Base-by-base conservation (phyloP, 2,113 vertebrate species). In the Dromas ardeola region DNA sequence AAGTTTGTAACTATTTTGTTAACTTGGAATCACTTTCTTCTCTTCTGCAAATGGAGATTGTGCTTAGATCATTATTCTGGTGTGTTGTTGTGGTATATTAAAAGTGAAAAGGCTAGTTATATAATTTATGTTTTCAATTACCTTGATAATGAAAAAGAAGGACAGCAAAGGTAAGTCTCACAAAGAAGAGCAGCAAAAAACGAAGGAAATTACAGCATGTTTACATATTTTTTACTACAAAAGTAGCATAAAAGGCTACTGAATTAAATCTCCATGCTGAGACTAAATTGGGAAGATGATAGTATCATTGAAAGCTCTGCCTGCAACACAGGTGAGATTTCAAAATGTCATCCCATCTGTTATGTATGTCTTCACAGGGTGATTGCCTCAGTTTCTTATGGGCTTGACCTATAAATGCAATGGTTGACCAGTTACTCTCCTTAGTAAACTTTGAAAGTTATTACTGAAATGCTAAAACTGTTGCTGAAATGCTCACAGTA, bases 1-100 rank as follows among this genome's bases (percentile, higher is more conserved):
- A 96, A 86, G 67, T 94, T 92, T 86, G 85, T 66, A 81, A 93
- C 67, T 86, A 71, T 94, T 96, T 58, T 95, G 67, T 86, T 77
- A 88, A 67, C 71, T 79, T 79, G 70, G 86, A 90, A 93, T 84
- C 86, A 67, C 89, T 86, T 83, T 88, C 50, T 73, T 87, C 58
- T 88, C 56, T 89, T 84, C 78, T 91, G 92, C 71, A 93, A 67
- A 70, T 47, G 22, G 53, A 91, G 70, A 29, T 7, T 42, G 25
- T 76, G 42, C 58, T 92, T 62, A 62, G 49, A 86, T 77, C 49
- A 72, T 86, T 93, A 88, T 80, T 80, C 40, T 67, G 93, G 27
- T 62, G 18, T 79, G 84, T 71, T 81, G 36, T 29, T 91, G 47
- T 80, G 70, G 49, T 56, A 49, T 56, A 94, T 65, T 87, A 80